phyloP scores from a whole-genome alignment of 64 coral and sea anemone species.

The Orbicella faveolata region DNA sequence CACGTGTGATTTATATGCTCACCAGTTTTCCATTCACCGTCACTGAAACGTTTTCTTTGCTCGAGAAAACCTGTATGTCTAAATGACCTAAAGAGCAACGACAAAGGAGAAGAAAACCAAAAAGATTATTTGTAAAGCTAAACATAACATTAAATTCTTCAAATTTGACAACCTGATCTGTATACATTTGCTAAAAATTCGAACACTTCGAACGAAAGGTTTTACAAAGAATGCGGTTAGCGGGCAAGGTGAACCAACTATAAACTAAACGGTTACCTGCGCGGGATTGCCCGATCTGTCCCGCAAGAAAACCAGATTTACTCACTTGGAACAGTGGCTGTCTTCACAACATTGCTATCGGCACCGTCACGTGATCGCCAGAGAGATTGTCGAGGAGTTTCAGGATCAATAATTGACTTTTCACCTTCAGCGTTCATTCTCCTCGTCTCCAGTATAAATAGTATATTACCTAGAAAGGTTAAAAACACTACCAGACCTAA shows the following conservation, averaged over 20 bases:
- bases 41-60: slow-evolving; percentile 41
- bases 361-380: background rate
- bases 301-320: background rate
- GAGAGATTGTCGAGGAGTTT: background rate
- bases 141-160: too few species aligned
- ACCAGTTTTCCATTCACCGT: slow-evolving; percentile 48
- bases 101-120: too few species aligned
- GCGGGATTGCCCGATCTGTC: too few species aligned
- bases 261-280: too few species aligned
- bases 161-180: too few species aligned
- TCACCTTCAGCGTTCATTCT: background rate
- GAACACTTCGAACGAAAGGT: too few species aligned
- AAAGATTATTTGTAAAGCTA: too few species aligned
- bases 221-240: too few species aligned
- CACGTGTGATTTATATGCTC: background rate
- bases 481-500: slow-evolving; percentile 9
- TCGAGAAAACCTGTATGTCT: slow-evolving; percentile 63
- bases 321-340: background rate
- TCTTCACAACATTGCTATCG: background rate
- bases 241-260: too few species aligned
- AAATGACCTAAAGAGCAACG: background rate
- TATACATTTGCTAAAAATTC: too few species aligned
- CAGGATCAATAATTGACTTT: background rate
- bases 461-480: slow-evolving; percentile 41
- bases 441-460: slow-evolving; percentile 40